These are phyloP conservation scores for Agriopis aurantiaria DNA, from an alignment of 2,888 invertebrate species.

Conservation along the genomic window DNA sequence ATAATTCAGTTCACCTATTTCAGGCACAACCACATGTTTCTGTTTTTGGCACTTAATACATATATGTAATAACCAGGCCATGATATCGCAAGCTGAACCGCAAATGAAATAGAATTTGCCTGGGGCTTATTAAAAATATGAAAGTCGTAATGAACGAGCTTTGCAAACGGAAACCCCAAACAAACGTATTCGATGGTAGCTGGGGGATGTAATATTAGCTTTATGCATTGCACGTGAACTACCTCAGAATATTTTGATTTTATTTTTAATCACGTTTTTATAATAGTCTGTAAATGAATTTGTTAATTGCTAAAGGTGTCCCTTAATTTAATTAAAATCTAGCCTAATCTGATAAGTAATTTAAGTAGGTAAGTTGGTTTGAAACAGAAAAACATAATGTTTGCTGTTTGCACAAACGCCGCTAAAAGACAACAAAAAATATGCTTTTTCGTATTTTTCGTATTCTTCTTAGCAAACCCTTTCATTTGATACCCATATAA, in stretches of 20 bases:
- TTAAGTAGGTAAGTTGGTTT: not conserved
- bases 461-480: too few species aligned
- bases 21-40: constrained; percentile 68
- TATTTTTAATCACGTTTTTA: not conserved
- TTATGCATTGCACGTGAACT: constrained; percentile 28
- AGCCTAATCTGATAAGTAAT: too few species aligned
- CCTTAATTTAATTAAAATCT: too few species aligned
- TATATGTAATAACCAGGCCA: constrained; percentile 38
- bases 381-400: not conserved
- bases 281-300: too few species aligned
- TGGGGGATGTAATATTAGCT: constrained; percentile 44
- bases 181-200: constrained; percentile 45
- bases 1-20: constrained; percentile 64
- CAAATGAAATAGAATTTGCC: constrained; percentile 79
- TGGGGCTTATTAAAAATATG: constrained; percentile 74
- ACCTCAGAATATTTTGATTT: constrained; percentile 2
- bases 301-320: too few species aligned
- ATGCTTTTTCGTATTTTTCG: too few species aligned
- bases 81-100: constrained; percentile 64
- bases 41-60: constrained; percentile 77
- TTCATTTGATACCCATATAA: too few species aligned
- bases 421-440: too few species aligned
- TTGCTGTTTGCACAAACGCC: not conserved
- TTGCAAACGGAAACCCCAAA: constrained; percentile 54
- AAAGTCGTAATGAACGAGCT: constrained; percentile 57